Evolutionary conservation across 2,113 vertebrate species (phyloP).

Genomic region (Nothocercus julius): DNA sequence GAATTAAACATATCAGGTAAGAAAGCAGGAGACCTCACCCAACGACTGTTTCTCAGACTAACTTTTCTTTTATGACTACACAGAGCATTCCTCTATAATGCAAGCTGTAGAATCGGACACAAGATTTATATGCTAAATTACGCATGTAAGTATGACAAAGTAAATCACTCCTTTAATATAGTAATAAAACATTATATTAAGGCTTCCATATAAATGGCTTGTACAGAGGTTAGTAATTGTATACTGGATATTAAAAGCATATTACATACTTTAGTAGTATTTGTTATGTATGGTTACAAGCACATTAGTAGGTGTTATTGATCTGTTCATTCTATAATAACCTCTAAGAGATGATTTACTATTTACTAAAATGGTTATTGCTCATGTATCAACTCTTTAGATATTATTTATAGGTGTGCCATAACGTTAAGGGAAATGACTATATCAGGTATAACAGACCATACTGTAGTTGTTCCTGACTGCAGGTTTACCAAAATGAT

Average conservation of each 20-base stretch:
- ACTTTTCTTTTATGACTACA: constrained; percentile 7
- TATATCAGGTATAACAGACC: constrained; percentile 6
- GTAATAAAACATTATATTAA: constrained; percentile 43
- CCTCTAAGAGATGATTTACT: constrained; percentile 17
- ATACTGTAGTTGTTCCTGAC: not conserved
- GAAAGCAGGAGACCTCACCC: not conserved
- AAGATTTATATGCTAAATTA: constrained; percentile 45
- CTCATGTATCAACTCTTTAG: not conserved
- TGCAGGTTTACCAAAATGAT: not conserved
- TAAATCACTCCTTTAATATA: constrained; percentile 39
- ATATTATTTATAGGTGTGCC: constrained; percentile 1
- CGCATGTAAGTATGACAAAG: not conserved
- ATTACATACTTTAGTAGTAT: not conserved
- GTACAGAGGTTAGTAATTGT: constrained; percentile 21
- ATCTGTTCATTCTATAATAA: not conserved
- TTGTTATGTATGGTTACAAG: constrained; percentile 35
- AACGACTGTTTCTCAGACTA: not conserved
- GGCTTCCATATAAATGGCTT: constrained; percentile 12
- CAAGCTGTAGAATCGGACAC: not conserved
- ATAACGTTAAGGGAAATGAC: not conserved
- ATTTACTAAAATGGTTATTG: constrained; percentile 17
- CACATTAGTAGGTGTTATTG: constrained; percentile 41
- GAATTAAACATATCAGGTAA: not conserved
- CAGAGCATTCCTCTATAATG: not conserved
- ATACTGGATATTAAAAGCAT: constrained; percentile 32